These are phyloP conservation scores for Hepsetus odoe DNA, from an alignment of 2,113 vertebrate genomes.

Conservation along the genomic window DNA sequence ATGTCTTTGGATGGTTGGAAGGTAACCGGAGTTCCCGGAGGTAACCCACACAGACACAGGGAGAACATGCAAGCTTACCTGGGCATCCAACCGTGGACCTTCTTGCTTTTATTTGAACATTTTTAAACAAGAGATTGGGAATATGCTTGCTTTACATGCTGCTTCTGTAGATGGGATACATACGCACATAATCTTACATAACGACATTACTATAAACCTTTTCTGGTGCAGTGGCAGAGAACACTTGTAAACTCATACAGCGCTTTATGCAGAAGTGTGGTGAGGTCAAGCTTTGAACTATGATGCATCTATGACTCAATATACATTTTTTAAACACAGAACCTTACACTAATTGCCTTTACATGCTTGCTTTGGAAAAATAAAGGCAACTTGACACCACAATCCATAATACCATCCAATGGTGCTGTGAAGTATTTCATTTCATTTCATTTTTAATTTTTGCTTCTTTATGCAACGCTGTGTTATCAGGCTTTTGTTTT, in stretches of 20 bases:
- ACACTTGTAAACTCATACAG: background rate
- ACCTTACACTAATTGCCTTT: background rate
- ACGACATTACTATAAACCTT: background rate
- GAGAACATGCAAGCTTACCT: too few relatives aligned
- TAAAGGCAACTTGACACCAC: background rate
- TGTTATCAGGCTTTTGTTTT: conserved; percentile 11
- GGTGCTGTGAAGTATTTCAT: background rate
- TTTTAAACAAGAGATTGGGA: too few relatives aligned
- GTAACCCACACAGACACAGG: too few relatives aligned
- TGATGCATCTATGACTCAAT: background rate
- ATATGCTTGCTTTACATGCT: too few relatives aligned
- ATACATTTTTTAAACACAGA: background rate
- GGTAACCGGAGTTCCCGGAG: too few relatives aligned
- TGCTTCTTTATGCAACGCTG: background rate
- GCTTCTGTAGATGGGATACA: too few relatives aligned
- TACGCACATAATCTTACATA: too few relatives aligned
- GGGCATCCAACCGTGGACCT: too few relatives aligned
- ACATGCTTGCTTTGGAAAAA: background rate
- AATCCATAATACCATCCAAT: background rate
- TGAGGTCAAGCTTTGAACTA: background rate
- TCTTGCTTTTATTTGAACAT: too few relatives aligned
- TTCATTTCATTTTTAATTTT: background rate
- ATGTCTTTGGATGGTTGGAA: too few relatives aligned
- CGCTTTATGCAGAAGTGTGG: background rate
- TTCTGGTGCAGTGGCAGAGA: too few relatives aligned